phyloP scores from a whole-genome alignment of 2,797 vertebrate genomes.

The Eupleurogrammus muticus region DNA sequence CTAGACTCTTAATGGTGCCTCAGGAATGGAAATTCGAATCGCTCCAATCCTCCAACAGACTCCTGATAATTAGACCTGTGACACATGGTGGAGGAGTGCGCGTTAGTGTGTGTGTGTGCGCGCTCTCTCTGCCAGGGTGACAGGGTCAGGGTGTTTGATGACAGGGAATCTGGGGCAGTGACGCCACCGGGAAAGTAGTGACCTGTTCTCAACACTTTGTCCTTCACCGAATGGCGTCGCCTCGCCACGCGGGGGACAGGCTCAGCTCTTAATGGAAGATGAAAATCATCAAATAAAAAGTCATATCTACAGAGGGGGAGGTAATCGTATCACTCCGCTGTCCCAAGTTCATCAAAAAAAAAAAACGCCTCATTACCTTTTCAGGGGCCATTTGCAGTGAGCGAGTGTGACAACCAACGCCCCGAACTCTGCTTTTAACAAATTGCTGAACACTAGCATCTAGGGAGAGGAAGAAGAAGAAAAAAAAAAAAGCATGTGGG shows the following conservation, averaged over 20 bases:
- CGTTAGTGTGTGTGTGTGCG: slow-evolving; percentile 39
- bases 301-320: slow-evolving; percentile 6
- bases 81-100: slow-evolving; percentile 67
- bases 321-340: not conserved
- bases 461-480: not conserved
- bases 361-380: slow-evolving; percentile 22
- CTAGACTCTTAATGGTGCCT: slow-evolving; percentile 66
- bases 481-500: slow-evolving; percentile 26
- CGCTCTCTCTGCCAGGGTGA: slow-evolving; percentile 60
- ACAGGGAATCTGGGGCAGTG: slow-evolving; percentile 73
- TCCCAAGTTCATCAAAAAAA: not conserved
- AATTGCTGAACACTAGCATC: slow-evolving; percentile 28
- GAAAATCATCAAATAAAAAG: slow-evolving; percentile 23
- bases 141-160: slow-evolving; percentile 77
- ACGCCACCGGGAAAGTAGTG: slow-evolving; percentile 52
- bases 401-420: slow-evolving; percentile 42
- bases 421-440: slow-evolving; percentile 34
- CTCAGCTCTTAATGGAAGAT: not conserved
- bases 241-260: not conserved
- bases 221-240: slow-evolving; percentile 53
- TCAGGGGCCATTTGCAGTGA: slow-evolving; percentile 47
- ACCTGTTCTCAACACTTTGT: slow-evolving; percentile 55
- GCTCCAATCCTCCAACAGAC: slow-evolving; percentile 64
- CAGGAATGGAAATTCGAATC: slow-evolving; percentile 81
- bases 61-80: slow-evolving; percentile 77